Base-by-base conservation (phyloP, 2,888 invertebrate genomes). In the Trissolcus japonicus region DNA sequence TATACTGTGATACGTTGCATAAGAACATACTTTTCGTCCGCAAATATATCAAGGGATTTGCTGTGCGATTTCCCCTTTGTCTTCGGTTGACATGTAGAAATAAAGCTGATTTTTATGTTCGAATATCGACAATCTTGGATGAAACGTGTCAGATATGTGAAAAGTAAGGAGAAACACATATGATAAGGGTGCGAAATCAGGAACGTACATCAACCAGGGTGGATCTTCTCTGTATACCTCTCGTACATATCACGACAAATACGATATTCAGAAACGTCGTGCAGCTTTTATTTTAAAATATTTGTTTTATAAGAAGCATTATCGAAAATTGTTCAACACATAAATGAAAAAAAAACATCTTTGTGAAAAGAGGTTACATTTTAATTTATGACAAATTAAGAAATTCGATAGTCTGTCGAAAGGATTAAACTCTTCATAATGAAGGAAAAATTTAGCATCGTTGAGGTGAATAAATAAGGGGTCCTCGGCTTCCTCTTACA, bases 21-120 rank as follows among this genome's bases (percentile, higher is more conserved):
- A 61, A 43, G 63, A 78, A 74, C 71, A 75, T 71, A 78, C 75
- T 72, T 75, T 71, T 67, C 67, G 75, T 41, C 78, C 78, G 68
- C 78, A 75, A 81, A 80, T 77, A 71, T 80, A 78, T 79, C 78
- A 79, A 79, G 77, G 80, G 80, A 79, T 81, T 80, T 80, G 48
- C 67, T 40, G 54, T 60, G 73, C 46, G 74, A 80, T 72, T 67
- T 61, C 72, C 76, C 68, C 74, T 76, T 71, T 78, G 76, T 69
- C 73, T 80, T 76, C 69, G 69, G 65, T 67, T 76, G 74, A 76
- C 75, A 71, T 76, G 76, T 73, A 71, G 82, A 82, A 83, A 83
- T 84, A 86, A 85, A 86, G 86, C 86, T 85, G 86, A 85, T 86
- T 86, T 86, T 85, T 86, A 85, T 86, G 85, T 86, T 84, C 84